Evolutionary conservation across 2,113 vertebrate genomes (phyloP).

Genomic region (Tenrec ecaudatus): DNA sequence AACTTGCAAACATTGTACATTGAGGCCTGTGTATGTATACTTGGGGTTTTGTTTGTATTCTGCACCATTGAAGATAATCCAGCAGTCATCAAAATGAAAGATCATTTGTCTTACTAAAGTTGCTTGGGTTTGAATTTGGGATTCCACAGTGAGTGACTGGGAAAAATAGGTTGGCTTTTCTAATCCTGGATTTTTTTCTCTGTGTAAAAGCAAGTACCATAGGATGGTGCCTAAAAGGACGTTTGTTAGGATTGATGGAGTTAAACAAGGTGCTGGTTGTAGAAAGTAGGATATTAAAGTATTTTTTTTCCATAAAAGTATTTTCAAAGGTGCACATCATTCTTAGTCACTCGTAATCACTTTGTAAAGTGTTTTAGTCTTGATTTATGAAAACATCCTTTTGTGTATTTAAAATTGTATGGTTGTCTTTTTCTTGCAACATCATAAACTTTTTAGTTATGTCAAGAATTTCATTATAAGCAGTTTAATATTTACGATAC

Average conservation of each 20-base stretch:
- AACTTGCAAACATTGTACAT: neutral
- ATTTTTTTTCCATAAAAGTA: neutral
- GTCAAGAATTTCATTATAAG: conserved; percentile 29
- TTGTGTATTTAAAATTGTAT: neutral
- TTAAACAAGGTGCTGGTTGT: neutral
- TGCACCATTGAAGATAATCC: neutral
- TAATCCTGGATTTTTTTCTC: neutral
- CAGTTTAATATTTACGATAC: conserved; percentile 6
- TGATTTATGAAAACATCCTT: neutral
- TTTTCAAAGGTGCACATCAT: neutral
- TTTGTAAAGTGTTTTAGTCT: neutral
- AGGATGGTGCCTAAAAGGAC: no score
- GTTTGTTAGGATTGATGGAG: neutral
- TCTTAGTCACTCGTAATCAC: neutral
- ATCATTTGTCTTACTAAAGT: neutral
- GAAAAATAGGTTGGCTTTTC: neutral
- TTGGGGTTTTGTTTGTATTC: no score
- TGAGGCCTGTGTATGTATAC: no score
- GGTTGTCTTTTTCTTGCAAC: neutral
- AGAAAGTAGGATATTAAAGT: neutral
- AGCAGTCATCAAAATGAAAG: conserved; percentile 3
- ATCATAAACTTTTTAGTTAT: neutral
- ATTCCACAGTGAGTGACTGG: neutral
- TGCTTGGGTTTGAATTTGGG: conserved; percentile 21
- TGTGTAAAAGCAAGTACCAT: neutral